Evolutionary conservation across 2,888 invertebrate genomes (phyloP), one percentile per base, ranked within the genome.

Genomic region (Dioctria rufipes): DNA sequence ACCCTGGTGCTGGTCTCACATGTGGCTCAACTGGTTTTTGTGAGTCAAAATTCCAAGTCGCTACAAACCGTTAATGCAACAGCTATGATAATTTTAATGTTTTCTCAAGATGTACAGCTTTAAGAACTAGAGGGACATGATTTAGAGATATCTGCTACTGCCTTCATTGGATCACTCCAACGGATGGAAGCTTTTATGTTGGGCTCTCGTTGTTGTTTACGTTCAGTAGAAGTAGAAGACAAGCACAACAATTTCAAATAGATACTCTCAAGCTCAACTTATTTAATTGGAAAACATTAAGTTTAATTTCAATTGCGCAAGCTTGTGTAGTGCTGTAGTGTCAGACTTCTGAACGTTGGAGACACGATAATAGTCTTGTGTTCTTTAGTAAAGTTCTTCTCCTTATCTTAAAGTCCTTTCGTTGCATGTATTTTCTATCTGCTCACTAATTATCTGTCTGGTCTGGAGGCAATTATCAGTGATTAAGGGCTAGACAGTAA

Each of bases 11-110:
- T 51, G 42, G 46, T 8, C 6, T n/a, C 51, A 46, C 49, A 46
- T 69, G 69, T 37, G 51, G 51, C 43, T 39, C 69, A 69, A 69
- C 69, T 69, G 69, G 69, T 69, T 69, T 69, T 51, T 39, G n/a
- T 4, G 54, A 51, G 37, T 5, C 51, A 49, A 49, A 25, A 42
- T 65, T 65, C 11, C 9, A 9, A 6, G 65, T 40, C 40, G 61
- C 40, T 5, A 61, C 25, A 39, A 6, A 25, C 61, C 61, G 61
- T 39, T 25, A 39, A 61, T 61, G 61, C 61, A 61, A 61, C 5
- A 6, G 37, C 61, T 61, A 54, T 54, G 11, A 54, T 25, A 54
- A 54, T 11, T 54, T 11, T 11, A 54, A 11, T 54, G 54, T n/a
- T 11, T 54, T 54, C 25, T 54, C 11, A 54, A 54, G 54, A 11